phyloP scores from a whole-genome alignment of 1,140 invertebrate species.

The Pogonognathellus flavescens region DNA sequence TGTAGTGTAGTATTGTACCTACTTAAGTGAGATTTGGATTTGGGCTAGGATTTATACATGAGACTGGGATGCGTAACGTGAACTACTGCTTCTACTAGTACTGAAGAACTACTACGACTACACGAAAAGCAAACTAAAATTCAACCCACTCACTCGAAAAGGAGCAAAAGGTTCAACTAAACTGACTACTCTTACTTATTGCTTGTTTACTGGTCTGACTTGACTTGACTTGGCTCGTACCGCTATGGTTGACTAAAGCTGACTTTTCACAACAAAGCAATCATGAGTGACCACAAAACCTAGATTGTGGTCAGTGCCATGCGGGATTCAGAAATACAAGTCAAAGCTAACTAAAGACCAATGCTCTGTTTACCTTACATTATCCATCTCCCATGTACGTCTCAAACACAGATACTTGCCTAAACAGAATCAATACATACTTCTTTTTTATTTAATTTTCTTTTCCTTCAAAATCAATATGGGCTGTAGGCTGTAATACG shows the following conservation, averaged over 20 bases:
- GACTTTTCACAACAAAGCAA: constrained; percentile 24
- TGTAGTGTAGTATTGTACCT: no score
- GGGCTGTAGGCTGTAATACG: no score
- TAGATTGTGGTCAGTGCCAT: constrained; percentile 46
- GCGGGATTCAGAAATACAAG: not conserved
- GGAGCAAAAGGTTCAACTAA: not conserved
- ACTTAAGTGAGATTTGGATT: no score
- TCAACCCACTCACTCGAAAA: not conserved
- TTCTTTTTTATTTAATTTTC: no score
- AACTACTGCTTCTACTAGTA: not conserved
- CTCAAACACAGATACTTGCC: no score
- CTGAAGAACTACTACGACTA: no score
- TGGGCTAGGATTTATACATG: not conserved
- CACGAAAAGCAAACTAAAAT: constrained; percentile 9
- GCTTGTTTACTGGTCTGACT: constrained; percentile 2
- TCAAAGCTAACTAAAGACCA: not conserved
- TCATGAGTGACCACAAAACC: constrained; percentile 43
- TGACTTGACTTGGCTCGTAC: not conserved
- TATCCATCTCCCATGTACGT: no score
- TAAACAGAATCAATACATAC: no score
- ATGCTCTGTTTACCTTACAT: no score
- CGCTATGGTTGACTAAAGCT: not conserved
- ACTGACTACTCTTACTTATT: constrained; percentile 14
- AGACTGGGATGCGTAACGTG: not conserved
- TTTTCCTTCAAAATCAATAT: no score